Evolutionary conservation across 2,797 vertebrate genomes (phyloP).

Genomic region (Sylvia borin): DNA sequence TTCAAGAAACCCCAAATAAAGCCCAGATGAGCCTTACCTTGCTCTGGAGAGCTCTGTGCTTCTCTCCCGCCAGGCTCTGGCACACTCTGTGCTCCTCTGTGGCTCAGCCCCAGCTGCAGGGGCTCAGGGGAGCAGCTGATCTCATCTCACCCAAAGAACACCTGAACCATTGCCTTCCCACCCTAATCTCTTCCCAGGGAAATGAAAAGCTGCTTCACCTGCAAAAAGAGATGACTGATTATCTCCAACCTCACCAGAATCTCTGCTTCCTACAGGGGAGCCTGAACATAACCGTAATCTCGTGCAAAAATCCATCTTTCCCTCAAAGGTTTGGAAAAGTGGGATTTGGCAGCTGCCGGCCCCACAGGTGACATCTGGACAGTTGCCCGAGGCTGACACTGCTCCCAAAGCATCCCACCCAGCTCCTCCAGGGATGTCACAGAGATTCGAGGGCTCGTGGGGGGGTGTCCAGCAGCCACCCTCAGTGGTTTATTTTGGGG

Average conservation of each 20-base stretch:
- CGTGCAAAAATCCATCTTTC: not conserved
- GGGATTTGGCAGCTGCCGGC: not conserved
- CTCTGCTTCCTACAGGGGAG: not conserved
- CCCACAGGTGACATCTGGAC: not conserved
- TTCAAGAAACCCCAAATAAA: not conserved
- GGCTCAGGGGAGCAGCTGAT: not conserved
- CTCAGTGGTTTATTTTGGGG: not conserved
- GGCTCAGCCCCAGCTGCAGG: not conserved
- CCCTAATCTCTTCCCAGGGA: not conserved
- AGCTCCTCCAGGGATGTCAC: not conserved
- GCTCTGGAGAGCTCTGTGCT: not conserved
- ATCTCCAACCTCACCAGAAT: not conserved
- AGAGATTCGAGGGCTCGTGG: rapidly evolving
- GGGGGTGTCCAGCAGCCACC: not conserved
- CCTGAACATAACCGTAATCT: not conserved
- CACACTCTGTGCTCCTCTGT: rapidly evolving
- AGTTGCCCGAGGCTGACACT: not conserved
- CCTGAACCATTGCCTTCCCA: not conserved
- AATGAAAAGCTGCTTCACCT: not conserved
- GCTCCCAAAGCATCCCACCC: not conserved
- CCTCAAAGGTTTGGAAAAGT: rapidly evolving
- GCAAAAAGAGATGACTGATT: not conserved
- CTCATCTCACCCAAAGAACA: not conserved
- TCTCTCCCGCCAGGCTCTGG: rapidly evolving
- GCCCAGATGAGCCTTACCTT: not conserved